Evolutionary conservation across 1,140 invertebrate genomes (phyloP), one percentile per base, ranked within the genome.

Genomic region (Caenorhabditis inopinata): DNA sequence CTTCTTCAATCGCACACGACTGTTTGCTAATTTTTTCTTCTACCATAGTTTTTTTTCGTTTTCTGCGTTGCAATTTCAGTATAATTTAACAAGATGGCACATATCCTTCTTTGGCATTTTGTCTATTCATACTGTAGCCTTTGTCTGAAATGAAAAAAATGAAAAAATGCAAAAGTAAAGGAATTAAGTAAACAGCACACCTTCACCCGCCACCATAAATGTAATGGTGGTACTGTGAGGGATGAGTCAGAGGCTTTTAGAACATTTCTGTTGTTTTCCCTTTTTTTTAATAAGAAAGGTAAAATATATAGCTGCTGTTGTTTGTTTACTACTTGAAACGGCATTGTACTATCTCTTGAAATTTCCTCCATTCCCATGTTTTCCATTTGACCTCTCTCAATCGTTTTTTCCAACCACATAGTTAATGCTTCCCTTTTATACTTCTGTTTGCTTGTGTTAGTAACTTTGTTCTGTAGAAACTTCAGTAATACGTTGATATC

Each of bases 321-420:
- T 68, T 68, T 68, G 58, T 68, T 68, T 68, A 38, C 58, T 68
- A 68, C 58, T 68, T 68, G 58, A 68, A 68, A 68, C 32, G 16
- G 58, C 38, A 18, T 68, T 68, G 25, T 18, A 42, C 12, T 14
- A 5, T 9, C n/a, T 1, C n/a, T 18, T 21, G 5, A 42, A 42
- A 42, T n/a, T 32, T 32, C n/a, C 35, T 32, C 25, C 27, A 29
- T 7, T 42, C 35, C n/a, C n/a, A 29, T 7, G 35, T 42, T 12
- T 42, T 38, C 27, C 23, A 38, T 38, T 68, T 9, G 18, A 14
- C 4, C 6, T 42, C 23, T 68, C 29, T 38, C 32, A 23, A 38
- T 32, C 58, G 23, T 51, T 4, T 23, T n/a, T n/a, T n/a, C n/a
- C n/a, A n/a, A n/a, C n/a, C n/a, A n/a, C n/a, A n/a, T n/a, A n/a